Evolutionary conservation across 2,888 invertebrate species (phyloP), one percentile per base, ranked within the genome.

Genomic region (Pammene fasciana): DNA sequence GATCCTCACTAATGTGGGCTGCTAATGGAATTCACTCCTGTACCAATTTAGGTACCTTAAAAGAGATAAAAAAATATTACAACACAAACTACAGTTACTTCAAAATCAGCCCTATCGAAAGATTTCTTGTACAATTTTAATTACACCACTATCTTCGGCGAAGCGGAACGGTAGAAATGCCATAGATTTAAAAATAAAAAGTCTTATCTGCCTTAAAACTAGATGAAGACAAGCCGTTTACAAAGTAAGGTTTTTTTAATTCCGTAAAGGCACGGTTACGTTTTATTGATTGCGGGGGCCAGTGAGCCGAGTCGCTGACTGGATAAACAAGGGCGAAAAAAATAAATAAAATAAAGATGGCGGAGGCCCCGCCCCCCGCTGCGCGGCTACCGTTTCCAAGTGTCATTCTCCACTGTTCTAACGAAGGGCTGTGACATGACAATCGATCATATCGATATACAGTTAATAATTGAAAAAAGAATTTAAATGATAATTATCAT

Each of bases 291-390:
- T 91, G 90, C 90, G 75, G 79, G 82, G 77, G 75, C 84, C 90
- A 89, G 80, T 91, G 78, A 88, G 84, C 86, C 90, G 88, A 81
- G 82, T 86, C 90, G 87, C 79, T 82, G 81, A 82, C 85, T 90
- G 90, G 90, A 89, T 90, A 91, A 92, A 92, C 91, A 91, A 92
- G 90, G 87, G 86, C 78, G 78, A 80, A 84, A 87, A 89, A 87
- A 87, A 85, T 82, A 79, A 85, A 85, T 82, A 85, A 88, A 89
- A 87, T 84, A 85, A 89, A 89, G 86, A 89, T 89, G 89, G 90
- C 86, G 82, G 78, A 80, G 78, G 89, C 85, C 84, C 87, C 91
- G 90, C 92, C 91, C 86, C 91, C 91, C 79, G 89, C 89, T 84
- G 90, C 70, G 88, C 73, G 79, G 89, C 92, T 92, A 91, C 92